Evolutionary conservation across 2,113 vertebrate genomes (phyloP).

Genomic region (Lepus americanus): DNA sequence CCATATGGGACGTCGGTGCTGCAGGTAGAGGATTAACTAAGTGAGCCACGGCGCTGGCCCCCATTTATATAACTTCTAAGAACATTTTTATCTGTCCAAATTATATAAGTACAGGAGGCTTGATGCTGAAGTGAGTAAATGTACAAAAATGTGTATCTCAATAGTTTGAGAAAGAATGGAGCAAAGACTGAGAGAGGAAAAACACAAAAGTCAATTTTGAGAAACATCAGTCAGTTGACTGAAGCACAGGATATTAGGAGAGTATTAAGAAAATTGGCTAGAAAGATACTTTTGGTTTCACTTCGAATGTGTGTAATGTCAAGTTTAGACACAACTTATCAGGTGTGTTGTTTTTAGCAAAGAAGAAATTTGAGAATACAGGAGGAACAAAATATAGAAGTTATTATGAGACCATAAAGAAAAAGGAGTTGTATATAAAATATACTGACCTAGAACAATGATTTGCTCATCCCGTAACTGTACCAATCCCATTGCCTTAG

Average conservation of each 20-base stretch:
- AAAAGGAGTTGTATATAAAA: background rate
- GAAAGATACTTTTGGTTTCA: background rate
- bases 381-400: background rate
- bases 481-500: background rate
- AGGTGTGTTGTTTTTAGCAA: background rate
- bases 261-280: background rate
- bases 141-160: background rate
- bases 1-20: too few species aligned
- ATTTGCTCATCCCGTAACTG: background rate
- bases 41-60: too few species aligned
- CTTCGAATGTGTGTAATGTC: background rate
- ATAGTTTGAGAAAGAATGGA: background rate
- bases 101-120: background rate
- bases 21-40: too few species aligned
- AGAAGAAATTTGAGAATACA: background rate
- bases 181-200: background rate
- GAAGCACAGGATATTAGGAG: background rate
- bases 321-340: background rate
- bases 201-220: background rate
- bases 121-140: background rate
- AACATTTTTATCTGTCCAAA: background rate
- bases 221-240: background rate
- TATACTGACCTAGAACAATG: background rate
- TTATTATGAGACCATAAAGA: background rate
- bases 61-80: background rate